These are phyloP conservation scores for Corvus cornix DNA, from an alignment of 2,113 vertebrate genomes.

Conservation along the genomic window DNA sequence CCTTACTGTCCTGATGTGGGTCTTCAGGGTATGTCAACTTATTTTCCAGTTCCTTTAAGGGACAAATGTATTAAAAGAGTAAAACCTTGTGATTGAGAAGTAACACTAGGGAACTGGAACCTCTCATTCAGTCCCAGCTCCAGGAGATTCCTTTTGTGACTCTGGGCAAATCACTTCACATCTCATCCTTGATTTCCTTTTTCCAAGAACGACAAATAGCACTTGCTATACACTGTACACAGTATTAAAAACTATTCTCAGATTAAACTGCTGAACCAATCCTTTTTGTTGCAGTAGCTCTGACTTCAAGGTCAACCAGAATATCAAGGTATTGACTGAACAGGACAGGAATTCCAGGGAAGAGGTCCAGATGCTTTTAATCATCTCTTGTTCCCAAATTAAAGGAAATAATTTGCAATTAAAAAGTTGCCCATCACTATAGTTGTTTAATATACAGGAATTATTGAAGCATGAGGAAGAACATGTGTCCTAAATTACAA, in stretches of 20 bases:
- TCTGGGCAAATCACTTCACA: not conserved
- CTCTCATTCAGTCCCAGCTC: not conserved
- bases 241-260: slow-evolving; percentile 8
- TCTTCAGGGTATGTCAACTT: not conserved
- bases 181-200: not conserved
- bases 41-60: not conserved
- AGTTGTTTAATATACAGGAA: not conserved
- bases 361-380: slow-evolving; percentile 4
- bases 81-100: not conserved
- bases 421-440: not conserved
- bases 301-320: not conserved
- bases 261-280: not conserved
- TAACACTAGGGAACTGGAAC: slow-evolving; percentile 11
- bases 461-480: not conserved
- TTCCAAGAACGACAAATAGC: not conserved
- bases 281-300: slow-evolving; percentile 7
- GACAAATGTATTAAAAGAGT: not conserved
- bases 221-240: not conserved
- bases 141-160: not conserved
- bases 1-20: slow-evolving; percentile 62
- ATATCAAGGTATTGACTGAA: not conserved
- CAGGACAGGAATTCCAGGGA: not conserved
- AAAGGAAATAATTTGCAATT: not conserved
- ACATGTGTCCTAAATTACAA: not conserved
- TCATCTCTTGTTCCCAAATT: not conserved